phyloP scores from a whole-genome alignment of 2,113 vertebrate genomes.

The Numida meleagris region DNA sequence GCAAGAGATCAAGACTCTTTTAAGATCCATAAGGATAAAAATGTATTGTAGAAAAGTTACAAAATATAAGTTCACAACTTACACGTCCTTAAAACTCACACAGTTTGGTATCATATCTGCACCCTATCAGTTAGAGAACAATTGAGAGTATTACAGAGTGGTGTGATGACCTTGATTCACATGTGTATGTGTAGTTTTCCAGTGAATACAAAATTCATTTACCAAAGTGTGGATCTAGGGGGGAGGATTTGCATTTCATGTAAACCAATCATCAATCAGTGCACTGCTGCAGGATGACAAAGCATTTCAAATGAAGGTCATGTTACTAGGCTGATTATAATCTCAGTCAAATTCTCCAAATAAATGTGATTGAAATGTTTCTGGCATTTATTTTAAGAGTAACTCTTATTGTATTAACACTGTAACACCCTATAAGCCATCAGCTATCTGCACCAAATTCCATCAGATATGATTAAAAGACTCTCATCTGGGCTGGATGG shows the following conservation, averaged over 20 bases:
- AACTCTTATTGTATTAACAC: slow-evolving; percentile 20
- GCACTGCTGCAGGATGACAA: slow-evolving; percentile 27
- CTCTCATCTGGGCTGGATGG: neutral
- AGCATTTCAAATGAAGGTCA: slow-evolving; percentile 55
- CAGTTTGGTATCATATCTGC: neutral
- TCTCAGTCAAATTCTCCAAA: neutral
- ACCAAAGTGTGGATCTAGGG: neutral
- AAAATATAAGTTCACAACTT: neutral
- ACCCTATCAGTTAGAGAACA: neutral
- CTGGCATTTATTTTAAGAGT: slow-evolving; percentile 5
- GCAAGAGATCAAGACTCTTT: neutral
- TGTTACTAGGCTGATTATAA: slow-evolving; percentile 30
- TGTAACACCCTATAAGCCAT: slow-evolving; percentile 28
- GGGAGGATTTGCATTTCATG: neutral
- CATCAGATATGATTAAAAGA: slow-evolving; percentile 23
- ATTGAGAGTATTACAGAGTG: neutral
- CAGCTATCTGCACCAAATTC: slow-evolving; percentile 15
- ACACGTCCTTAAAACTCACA: neutral
- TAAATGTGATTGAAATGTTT: slow-evolving; percentile 15
- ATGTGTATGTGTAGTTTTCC: neutral
- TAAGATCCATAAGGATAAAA: neutral
- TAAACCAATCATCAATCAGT: neutral
- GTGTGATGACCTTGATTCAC: neutral
- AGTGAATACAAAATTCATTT: neutral
- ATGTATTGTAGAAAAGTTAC: neutral